A percentile compares a stretch with the other conserved stretches of the same genome.
These are phyloP conservation scores for Drosophila paramelanica DNA, from an alignment of 2,888 invertebrate species.

Conservation along the genomic window DNA sequence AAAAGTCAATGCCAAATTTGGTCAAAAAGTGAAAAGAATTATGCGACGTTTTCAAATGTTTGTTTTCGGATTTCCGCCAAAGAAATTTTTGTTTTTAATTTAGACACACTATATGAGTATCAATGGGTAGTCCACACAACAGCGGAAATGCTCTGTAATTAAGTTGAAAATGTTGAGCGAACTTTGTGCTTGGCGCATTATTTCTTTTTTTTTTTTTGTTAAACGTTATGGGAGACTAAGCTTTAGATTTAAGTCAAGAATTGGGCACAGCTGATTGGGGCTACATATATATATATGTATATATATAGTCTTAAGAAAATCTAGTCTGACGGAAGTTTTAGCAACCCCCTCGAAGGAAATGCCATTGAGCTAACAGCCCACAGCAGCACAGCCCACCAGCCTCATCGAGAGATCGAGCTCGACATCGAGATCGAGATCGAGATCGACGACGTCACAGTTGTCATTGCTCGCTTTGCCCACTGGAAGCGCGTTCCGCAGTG, in stretches of 20 bases:
- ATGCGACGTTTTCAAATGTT: slow-evolving; percentile 57
- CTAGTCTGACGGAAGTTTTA: slow-evolving; percentile 23
- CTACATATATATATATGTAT: neutral
- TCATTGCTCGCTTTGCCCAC: slow-evolving; percentile 61
- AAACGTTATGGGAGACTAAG: slow-evolving; percentile 65
- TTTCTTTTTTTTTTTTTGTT: slow-evolving; percentile 12
- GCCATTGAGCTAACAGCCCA: slow-evolving; percentile 40
- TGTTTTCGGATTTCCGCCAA: slow-evolving; percentile 70
- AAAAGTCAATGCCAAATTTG: slow-evolving; percentile 67
- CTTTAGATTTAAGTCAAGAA: slow-evolving; percentile 16
- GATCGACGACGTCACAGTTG: slow-evolving; percentile 62
- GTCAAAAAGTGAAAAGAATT: slow-evolving; percentile 76
- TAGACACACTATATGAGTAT: slow-evolving; percentile 11
- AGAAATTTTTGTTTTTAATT: slow-evolving; percentile 59
- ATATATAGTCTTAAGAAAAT: neutral
- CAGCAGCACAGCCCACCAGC: slow-evolving; percentile 29
- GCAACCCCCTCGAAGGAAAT: slow-evolving; percentile 45
- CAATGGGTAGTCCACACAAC: slow-evolving; percentile 2
- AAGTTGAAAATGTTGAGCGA: slow-evolving; percentile 49
- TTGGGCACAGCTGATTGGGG: slow-evolving; percentile 10
- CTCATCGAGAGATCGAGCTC: slow-evolving; percentile 21
- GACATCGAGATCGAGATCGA: slow-evolving; percentile 23
- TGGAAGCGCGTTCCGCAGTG: slow-evolving; percentile 34
- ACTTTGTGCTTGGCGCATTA: slow-evolving; percentile 23
- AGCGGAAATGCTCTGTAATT: slow-evolving; percentile 69